Conservation (phyloP, 2,113 vertebrate genomes). For the Zootoca vivipara region DNA sequence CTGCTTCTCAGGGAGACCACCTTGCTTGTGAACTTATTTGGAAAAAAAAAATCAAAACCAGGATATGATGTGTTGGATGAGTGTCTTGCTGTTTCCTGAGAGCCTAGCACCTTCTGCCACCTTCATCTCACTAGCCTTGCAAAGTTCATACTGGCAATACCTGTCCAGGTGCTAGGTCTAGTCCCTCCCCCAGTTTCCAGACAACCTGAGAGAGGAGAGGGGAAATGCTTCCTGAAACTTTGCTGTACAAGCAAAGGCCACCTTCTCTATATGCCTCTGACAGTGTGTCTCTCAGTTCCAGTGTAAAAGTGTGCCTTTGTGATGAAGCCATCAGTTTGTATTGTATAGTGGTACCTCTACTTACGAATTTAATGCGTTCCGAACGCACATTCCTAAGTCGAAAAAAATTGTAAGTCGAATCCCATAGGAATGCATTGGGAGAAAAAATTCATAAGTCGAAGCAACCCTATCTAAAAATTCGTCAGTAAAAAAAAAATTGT, state of each 20-base stretch:
- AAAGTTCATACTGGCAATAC: background rate
- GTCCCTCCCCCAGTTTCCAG: slow-evolving; percentile 78
- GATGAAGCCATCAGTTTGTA: background rate
- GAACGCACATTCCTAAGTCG: no score
- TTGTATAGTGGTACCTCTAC: no score
- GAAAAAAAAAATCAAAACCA: background rate
- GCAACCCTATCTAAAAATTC: no score
- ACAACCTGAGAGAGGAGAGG: slow-evolving; percentile 68
- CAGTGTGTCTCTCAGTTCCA: background rate
- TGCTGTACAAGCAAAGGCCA: background rate
- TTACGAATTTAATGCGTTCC: no score
- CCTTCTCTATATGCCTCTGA: background rate
- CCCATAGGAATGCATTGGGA: no score
- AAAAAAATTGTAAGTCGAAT: no score
- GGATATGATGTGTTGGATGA: background rate
- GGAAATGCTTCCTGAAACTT: slow-evolving; percentile 4
- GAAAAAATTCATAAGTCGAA: no score
- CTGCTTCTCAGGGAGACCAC: background rate
- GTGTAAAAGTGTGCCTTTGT: background rate
- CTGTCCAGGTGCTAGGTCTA: slow-evolving; percentile 9
- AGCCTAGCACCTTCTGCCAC: background rate
- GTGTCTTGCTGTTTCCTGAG: background rate
- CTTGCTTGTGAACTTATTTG: background rate
- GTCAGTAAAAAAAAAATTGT: no score
- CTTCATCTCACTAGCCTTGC: background rate